phyloP scores from a whole-genome alignment of 2,888 invertebrate species.

The Chorisops tibialis region DNA sequence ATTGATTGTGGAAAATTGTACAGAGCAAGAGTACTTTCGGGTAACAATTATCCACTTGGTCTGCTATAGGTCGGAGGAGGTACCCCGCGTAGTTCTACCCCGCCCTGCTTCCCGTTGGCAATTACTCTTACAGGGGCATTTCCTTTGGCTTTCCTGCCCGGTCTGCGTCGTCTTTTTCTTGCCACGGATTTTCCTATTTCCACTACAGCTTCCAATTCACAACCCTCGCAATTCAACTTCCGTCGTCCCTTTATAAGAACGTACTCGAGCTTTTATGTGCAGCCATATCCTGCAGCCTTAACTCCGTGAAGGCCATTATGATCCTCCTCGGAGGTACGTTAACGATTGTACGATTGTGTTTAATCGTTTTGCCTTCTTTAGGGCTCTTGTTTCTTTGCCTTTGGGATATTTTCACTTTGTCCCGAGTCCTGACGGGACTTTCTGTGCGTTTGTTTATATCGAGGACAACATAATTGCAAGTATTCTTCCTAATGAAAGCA shows the following conservation, averaged over 20 bases:
- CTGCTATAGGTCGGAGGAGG: constrained; percentile 26
- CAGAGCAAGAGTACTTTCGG: constrained; percentile 32
- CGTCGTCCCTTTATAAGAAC: constrained; percentile 22
- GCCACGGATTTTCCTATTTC: constrained; percentile 7
- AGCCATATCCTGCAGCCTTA: constrained; percentile 27
- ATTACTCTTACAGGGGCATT: constrained; percentile 27
- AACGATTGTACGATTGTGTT: constrained; percentile 30
- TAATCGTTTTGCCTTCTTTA: constrained; percentile 30
- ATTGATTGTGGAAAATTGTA: constrained; percentile 33
- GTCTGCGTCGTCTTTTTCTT: background rate
- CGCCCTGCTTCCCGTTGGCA: constrained; percentile 24
- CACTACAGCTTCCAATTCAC: background rate
- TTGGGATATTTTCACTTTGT: constrained; percentile 25
- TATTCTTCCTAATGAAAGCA: constrained; percentile 12
- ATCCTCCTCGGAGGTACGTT: constrained; percentile 23
- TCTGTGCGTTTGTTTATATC: constrained; percentile 10
- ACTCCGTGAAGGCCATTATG: constrained; percentile 29
- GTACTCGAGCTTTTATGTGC: constrained; percentile 27
- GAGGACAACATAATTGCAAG: constrained; percentile 29
- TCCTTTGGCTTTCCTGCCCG: constrained; percentile 2
- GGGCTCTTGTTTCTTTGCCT: constrained; percentile 11
- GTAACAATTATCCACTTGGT: constrained; percentile 37
- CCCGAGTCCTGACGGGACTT: constrained; percentile 4
- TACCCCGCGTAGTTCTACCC: constrained; percentile 1
- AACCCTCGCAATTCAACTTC: constrained; percentile 14